Base-by-base conservation (phyloP, 1,140 invertebrate genomes). In the Heliothis subflexa region DNA sequence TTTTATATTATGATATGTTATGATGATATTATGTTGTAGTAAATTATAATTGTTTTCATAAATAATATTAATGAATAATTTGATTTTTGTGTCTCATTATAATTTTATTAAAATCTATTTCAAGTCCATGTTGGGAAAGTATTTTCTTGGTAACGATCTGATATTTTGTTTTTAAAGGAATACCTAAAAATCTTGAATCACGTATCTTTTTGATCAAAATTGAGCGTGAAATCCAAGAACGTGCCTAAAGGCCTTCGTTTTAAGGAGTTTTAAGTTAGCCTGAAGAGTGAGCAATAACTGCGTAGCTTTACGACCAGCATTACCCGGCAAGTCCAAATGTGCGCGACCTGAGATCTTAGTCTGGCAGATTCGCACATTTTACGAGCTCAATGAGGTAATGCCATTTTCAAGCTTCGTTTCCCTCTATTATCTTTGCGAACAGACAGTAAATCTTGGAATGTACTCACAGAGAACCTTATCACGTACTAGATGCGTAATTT, bases 401-500 rank as follows among this genome's bases (percentile, higher is more conserved):
- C 81, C 73, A 76, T 73, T 86, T 79, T 83, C 75, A 80, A 86
- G 85, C 79, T 81, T 82, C 78, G 85, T 83, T 84, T 83, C 73
- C 81, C 66, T 80, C 82, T 81, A 84, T 84, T 86, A 84, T 82
- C 78, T 84, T 70, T 81, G 80, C 57, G 80, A 85, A 84, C 77
- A 84, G 72, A 78, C 68, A 77, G 79, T 82, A 82, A 84, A 81
- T 82, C 77, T 76, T 64, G 71, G 49, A 33, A 78, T 80, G 61
- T 70, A 78, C 49, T 81, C 71, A 78, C 55, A 72, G 71, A 68
- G 13, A 75, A 79, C 70, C 66, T 81, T 81, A 83, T 78, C 78
- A 79, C 78, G 76, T 75, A 57, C 72, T 72, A 40, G 47, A 55
- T 74, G 50, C 70, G 45, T 73, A 62, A 28, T 52, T 72, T 72